Conservation (phyloP, 2,888 invertebrate species). For the Biston betularia region DNA sequence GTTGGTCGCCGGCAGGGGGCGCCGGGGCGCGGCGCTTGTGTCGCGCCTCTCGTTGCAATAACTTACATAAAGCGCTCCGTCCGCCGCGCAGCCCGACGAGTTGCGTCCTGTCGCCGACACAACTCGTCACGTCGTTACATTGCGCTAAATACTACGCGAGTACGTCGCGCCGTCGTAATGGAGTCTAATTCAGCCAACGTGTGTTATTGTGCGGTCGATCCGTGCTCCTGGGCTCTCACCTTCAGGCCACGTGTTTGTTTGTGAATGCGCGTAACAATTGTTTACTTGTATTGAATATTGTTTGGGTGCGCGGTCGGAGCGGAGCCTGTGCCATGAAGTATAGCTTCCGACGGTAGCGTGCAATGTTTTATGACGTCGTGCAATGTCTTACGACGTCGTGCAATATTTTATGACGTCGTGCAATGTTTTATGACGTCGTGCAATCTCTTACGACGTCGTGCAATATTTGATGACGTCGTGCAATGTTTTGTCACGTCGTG, state of each 20-base stretch:
- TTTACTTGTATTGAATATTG: too few species aligned
- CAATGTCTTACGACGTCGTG: background rate
- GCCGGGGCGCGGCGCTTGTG: background rate
- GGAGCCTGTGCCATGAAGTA: conserved; percentile 26
- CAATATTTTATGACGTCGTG: too few species aligned
- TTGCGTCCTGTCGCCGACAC: too few species aligned
- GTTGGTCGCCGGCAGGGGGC: background rate
- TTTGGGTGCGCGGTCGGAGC: background rate
- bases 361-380: too few species aligned
- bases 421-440: background rate
- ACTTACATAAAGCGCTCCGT: conserved; percentile 4
- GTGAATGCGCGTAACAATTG: too few species aligned
- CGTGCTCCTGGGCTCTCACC: too few species aligned
- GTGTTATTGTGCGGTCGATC: too few species aligned
- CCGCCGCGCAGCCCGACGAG: conserved; percentile 8
- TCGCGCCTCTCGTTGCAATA: conserved; percentile 1
- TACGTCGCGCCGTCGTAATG: too few species aligned
- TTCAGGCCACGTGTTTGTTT: too few species aligned
- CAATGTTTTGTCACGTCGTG: background rate
- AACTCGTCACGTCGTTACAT: too few species aligned
- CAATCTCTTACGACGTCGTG: background rate
- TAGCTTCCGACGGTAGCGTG: conserved; percentile 11
- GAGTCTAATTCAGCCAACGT: too few species aligned
- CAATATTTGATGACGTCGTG: background rate
- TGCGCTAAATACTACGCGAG: too few species aligned